A percentile compares a stretch with the other conserved stretches of the same genome.
These are phyloP conservation scores for Microcebus murinus DNA, from an alignment of 2,113 vertebrate genomes.

Conservation along the genomic window DNA sequence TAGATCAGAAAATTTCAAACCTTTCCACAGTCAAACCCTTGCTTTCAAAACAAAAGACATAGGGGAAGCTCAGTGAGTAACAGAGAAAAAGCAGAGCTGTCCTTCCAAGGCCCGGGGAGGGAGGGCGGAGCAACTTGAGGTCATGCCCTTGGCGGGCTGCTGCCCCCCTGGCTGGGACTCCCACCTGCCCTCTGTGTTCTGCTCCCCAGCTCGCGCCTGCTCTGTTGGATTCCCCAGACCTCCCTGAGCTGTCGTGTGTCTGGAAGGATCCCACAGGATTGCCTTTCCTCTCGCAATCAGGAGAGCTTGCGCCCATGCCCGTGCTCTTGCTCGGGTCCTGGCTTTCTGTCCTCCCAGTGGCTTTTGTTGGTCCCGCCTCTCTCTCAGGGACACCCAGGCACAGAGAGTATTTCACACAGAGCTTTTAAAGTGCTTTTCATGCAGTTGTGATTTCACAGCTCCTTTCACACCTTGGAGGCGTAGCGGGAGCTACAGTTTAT, in stretches of 20 bases:
- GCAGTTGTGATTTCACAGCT: background rate
- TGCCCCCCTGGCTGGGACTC: background rate
- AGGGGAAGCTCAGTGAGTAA: background rate
- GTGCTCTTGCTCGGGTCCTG: background rate
- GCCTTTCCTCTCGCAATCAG: background rate
- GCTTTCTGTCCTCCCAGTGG: background rate
- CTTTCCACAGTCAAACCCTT: background rate
- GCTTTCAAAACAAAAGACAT: background rate
- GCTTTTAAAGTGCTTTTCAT: background rate
- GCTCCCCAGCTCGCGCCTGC: background rate
- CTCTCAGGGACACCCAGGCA: background rate
- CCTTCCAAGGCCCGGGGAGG: background rate
- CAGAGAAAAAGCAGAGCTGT: background rate
- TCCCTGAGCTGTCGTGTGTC: background rate
- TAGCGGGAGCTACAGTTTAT: background rate
- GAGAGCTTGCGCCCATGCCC: background rate
- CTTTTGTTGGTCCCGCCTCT: background rate
- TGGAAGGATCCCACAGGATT: background rate
- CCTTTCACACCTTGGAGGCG: background rate
- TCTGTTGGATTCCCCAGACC: background rate
- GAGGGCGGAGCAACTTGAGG: background rate
- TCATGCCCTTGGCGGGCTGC: background rate
- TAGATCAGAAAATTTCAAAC: background rate
- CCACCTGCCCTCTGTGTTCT: background rate
- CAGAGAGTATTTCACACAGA: background rate